phyloP scores from a whole-genome alignment of 2,888 invertebrate species.

The Mythimna impura region DNA sequence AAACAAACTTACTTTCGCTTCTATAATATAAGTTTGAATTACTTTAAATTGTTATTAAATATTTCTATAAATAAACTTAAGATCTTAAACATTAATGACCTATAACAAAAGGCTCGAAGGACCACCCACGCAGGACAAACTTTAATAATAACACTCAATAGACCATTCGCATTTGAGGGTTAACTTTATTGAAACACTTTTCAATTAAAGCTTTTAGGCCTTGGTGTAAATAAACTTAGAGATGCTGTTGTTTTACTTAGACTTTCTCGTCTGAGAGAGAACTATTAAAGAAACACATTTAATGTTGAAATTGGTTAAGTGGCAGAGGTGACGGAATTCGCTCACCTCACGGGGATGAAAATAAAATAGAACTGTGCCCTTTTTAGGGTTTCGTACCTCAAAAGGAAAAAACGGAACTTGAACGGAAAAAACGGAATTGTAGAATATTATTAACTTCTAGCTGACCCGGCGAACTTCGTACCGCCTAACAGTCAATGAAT shows the following conservation, averaged over 20 bases:
- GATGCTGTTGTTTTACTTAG: conserved; percentile 17
- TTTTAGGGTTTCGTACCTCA: too few species aligned
- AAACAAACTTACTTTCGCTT: too few species aligned
- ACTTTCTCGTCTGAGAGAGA: background rate
- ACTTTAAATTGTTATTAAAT: too few species aligned
- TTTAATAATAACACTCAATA: conserved; percentile 6
- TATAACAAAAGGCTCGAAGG: background rate
- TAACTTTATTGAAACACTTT: conserved; percentile 10
- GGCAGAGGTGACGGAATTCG: background rate
- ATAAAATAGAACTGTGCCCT: too few species aligned
- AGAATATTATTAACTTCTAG: too few species aligned
- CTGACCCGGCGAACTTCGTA: too few species aligned
- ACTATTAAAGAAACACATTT: background rate
- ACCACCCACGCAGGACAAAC: conserved; percentile 17
- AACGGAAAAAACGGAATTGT: too few species aligned
- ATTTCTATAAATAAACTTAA: conserved; percentile 22
- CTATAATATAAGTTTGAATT: too few species aligned
- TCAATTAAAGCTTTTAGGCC: conserved; percentile 27
- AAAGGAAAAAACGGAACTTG: too few species aligned
- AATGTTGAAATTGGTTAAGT: conserved; percentile 1
- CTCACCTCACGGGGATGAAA: too few species aligned
- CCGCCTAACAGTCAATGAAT: too few species aligned
- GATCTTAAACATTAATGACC: background rate
- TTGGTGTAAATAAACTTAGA: background rate
- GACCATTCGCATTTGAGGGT: background rate